Conservation (phyloP, 2,113 vertebrate species). For the Himantopus leucocephalus region DNA sequence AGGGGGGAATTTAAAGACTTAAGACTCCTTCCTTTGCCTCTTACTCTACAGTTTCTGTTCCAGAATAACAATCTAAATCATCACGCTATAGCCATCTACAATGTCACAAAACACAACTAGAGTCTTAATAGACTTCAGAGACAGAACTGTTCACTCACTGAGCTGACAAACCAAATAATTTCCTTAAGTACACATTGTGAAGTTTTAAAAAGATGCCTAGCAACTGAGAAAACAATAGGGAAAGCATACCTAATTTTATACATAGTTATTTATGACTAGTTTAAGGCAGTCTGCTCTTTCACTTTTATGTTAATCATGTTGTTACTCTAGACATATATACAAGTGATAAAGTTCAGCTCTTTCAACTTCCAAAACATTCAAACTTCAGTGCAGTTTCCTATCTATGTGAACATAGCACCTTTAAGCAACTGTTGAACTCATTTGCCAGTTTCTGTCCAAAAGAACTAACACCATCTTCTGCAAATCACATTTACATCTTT, state of each 20-base stretch:
- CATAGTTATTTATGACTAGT: neutral
- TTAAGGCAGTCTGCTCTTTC: neutral
- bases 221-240: neutral
- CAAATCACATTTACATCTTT: neutral
- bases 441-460: neutral
- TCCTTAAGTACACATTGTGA: neutral
- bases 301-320: neutral
- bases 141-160: neutral
- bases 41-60: neutral
- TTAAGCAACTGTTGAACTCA: neutral
- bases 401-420: neutral
- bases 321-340: neutral
- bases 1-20: neutral
- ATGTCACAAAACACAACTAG: neutral
- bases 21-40: neutral
- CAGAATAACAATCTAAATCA: neutral
- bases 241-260: neutral
- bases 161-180: neutral
- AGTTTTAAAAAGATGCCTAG: neutral
- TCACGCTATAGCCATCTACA: accelerated
- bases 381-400: neutral
- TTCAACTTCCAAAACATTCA: neutral
- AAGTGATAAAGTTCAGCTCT: neutral
- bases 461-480: neutral
- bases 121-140: neutral